Conservation (phyloP, 2,113 vertebrate species). For the Serilophus lunatus region DNA sequence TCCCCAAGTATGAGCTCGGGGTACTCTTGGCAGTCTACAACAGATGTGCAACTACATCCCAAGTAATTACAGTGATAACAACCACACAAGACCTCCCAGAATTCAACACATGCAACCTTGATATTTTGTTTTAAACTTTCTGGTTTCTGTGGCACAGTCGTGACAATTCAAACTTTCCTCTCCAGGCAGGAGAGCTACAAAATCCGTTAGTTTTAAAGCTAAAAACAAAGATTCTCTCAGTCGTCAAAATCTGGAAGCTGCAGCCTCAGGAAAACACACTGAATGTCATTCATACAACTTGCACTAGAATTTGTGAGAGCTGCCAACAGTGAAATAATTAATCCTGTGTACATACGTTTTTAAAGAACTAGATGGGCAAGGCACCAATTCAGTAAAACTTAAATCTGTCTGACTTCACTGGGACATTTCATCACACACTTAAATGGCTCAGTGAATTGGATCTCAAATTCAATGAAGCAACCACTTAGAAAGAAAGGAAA, state of each 20-base stretch:
- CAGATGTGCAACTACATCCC: neutral
- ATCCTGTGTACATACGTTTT: conserved; percentile 3
- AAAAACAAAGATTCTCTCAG: conserved; percentile 53
- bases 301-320: neutral
- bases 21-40: neutral
- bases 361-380: neutral
- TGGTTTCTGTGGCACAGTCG: neutral
- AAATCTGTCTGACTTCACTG: neutral
- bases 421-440: neutral
- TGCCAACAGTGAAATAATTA: conserved; percentile 50
- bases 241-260: neutral
- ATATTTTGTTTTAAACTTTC: neutral
- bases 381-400: neutral
- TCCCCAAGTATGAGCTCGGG: neutral
- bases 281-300: conserved; percentile 19
- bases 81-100: accelerated
- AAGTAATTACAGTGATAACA: neutral
- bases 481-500: neutral
- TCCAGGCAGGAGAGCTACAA: neutral
- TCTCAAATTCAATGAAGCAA: neutral
- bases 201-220: neutral
- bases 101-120: neutral
- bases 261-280: conserved; percentile 27
- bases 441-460: neutral
- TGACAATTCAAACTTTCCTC: neutral